Base-by-base conservation (phyloP, 2,797 vertebrate species). In the Margarornis squamiger region DNA sequence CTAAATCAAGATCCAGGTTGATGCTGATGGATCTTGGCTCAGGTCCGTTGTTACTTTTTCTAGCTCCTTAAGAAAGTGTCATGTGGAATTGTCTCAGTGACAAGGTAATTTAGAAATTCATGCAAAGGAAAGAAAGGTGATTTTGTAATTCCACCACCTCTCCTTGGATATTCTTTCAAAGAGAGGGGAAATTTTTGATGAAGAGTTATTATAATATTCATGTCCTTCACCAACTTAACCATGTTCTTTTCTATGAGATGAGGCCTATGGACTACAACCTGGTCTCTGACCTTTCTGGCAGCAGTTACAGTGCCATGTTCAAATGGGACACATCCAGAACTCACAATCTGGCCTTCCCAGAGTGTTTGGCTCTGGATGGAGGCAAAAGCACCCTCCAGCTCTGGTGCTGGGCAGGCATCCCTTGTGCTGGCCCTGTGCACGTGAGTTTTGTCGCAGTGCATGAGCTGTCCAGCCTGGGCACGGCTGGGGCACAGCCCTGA, bases 401-500 rank as follows among this genome's bases (percentile, higher is more conserved):
- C 62, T 6, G 13, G n/a, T 30, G 23, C 45, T 23, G 30, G 38
- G 61, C 62, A 22, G 36, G 43, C 15, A 5, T 41, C 51, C 15
- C 38, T 39, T 5, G n/a, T 1, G 0, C 10, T 10, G 39, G 24
- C 46, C 30, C 46, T 19, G 10, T 39, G 30, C 30, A 11, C 0
- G 9, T 32, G 54, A 27, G 22, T 27, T 54, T 26, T 21, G 24
- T 21, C 3, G 0, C 55, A n/a, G 45, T 9, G 36, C 3, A 2
- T 2, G 8, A 19, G 62, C 45, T 32, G 22, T 21, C n/a, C 46
- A 20, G 39, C 12, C 0, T 0, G 2, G 36, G 36, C 41, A 54
- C 41, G 34, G 18, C 26, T 26, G 7, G 32, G 36, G 8, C 26
- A 8, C 32, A 9, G 41, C 48, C 16, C 57, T 13, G 36, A 9